Evolutionary conservation across 2,113 vertebrate genomes (phyloP).

Genomic region (Grus americana): DNA sequence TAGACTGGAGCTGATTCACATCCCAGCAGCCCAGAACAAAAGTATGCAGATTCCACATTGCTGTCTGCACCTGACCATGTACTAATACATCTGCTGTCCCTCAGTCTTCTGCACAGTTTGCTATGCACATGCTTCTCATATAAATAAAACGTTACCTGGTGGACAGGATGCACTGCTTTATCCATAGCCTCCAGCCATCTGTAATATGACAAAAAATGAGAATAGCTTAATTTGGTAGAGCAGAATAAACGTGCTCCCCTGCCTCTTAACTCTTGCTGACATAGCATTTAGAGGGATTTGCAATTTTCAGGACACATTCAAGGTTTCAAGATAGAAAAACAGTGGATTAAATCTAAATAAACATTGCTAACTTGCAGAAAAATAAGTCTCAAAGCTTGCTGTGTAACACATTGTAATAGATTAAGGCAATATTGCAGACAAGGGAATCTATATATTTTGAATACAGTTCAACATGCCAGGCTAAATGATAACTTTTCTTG

Average conservation of each 20-base stretch:
- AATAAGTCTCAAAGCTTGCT: background rate
- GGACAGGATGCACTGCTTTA: conserved; percentile 82
- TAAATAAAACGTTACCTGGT: conserved; percentile 76
- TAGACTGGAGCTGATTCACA: background rate
- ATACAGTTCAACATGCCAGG: background rate
- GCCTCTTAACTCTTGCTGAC: background rate
- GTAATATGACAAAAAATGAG: conserved; percentile 9
- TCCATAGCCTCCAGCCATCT: conserved; percentile 91
- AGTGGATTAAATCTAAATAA: background rate
- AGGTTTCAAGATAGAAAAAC: background rate
- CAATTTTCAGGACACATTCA: background rate
- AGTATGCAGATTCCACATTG: background rate
- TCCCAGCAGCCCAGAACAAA: background rate
- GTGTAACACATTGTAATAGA: background rate
- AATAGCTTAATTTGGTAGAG: background rate
- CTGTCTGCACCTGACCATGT: background rate
- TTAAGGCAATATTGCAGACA: background rate
- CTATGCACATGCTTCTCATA: background rate
- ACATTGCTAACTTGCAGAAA: background rate
- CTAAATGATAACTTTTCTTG: background rate
- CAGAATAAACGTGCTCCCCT: background rate
- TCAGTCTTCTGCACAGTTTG: background rate
- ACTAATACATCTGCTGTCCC: background rate
- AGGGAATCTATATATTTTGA: background rate
- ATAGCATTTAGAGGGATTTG: background rate